These are phyloP conservation scores for Coilia nasus DNA, from an alignment of 2,797 vertebrate genomes.

Conservation along the genomic window DNA sequence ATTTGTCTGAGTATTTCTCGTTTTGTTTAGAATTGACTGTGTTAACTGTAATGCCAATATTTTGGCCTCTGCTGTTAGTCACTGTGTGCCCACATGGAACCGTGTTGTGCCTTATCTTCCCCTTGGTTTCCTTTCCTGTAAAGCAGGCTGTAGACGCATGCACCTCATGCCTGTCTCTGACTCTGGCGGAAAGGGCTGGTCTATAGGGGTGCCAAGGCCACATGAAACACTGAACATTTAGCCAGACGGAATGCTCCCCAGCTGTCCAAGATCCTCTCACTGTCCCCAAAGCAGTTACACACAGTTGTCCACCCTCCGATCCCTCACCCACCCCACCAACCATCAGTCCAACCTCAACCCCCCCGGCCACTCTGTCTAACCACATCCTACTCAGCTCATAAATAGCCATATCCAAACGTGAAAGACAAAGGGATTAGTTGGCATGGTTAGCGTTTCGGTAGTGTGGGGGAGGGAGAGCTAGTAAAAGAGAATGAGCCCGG, in stretches of 20 bases:
- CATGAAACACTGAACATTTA: slow-evolving; percentile 67
- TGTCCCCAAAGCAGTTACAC: slow-evolving; percentile 61
- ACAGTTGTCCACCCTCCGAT: slow-evolving; percentile 80
- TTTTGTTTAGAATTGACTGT: neutral
- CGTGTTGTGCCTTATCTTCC: neutral
- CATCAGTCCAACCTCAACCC: slow-evolving; percentile 39
- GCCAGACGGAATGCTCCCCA: slow-evolving; percentile 64
- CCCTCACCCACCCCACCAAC: slow-evolving; percentile 51
- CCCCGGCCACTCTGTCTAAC: slow-evolving; percentile 47
- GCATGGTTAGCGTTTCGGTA: neutral
- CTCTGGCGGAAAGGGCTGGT: neutral
- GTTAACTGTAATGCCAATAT: neutral
- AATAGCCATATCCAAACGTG: slow-evolving; percentile 89
- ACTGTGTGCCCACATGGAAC: neutral
- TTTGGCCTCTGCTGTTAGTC: neutral
- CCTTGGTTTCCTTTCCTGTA: neutral
- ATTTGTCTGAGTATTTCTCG: neutral
- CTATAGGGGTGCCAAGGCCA: slow-evolving; percentile 58
- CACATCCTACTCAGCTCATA: slow-evolving; percentile 67
- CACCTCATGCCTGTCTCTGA: slow-evolving; percentile 7
- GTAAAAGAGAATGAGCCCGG: neutral
- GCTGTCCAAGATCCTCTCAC: slow-evolving; percentile 71
- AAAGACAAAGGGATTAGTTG: slow-evolving; percentile 80
- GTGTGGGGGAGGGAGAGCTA: slow-evolving; percentile 13
- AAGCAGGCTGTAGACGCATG: neutral